phyloP scores from a whole-genome alignment of 2,888 invertebrate species.

The Entomobrya proxima region DNA sequence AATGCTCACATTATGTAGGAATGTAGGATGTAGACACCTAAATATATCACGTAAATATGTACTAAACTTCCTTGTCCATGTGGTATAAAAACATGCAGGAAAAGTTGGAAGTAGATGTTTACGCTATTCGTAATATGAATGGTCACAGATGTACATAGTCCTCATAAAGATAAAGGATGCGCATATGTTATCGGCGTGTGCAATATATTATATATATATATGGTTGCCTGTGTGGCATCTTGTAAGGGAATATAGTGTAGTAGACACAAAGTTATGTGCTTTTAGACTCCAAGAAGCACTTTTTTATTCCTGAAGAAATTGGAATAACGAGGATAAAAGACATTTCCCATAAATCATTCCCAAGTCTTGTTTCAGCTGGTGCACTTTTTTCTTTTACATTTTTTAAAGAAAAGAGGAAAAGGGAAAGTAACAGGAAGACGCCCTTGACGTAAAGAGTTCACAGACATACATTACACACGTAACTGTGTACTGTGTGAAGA shows the following conservation, averaged over 20 bases:
- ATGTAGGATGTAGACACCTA: not conserved
- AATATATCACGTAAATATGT: not conserved
- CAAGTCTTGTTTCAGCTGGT: slow-evolving; percentile 55
- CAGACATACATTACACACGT: not conserved
- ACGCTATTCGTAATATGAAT: slow-evolving; percentile 20
- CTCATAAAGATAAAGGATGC: not conserved
- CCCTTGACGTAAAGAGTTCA: slow-evolving; percentile 24
- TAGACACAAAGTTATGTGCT: not conserved
- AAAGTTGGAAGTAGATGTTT: slow-evolving; percentile 31
- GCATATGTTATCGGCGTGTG: slow-evolving; percentile 27
- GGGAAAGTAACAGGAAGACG: slow-evolving; percentile 17
- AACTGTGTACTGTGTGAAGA: not conserved
- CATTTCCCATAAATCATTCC: slow-evolving; percentile 62
- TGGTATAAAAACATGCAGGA: too few relatives aligned
- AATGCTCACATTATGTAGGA: not conserved
- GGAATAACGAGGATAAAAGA: slow-evolving; percentile 59
- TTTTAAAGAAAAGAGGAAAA: slow-evolving; percentile 9
- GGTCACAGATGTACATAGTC: slow-evolving; percentile 41
- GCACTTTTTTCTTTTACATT: slow-evolving; percentile 32
- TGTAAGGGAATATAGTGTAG: not conserved
- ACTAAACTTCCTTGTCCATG: too few relatives aligned
- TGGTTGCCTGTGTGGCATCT: not conserved
- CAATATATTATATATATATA: slow-evolving; percentile 8
- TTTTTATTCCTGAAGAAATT: slow-evolving; percentile 40
- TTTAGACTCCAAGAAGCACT: not conserved